Base-by-base conservation (phyloP, 2,888 invertebrate species). In the Acanthosoma haemorrhoidale region DNA sequence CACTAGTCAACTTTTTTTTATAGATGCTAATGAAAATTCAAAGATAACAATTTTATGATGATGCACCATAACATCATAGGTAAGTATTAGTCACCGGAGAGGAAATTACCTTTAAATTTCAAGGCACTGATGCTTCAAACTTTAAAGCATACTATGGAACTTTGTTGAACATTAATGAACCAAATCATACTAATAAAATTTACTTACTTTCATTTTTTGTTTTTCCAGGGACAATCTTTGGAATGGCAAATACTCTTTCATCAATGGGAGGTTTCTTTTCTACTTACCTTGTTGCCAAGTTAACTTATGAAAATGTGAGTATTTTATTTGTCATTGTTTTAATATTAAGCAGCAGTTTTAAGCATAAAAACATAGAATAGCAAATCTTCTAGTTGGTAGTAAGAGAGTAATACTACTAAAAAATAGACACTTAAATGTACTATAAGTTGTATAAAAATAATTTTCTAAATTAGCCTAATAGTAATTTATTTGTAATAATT, bases 211-310 rank as follows among this genome's bases (percentile, higher is more conserved):
- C 29, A 60, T 38, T 34, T n/a, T 60, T 32, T 43, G 38, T 70
- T 36, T 68, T 76, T 75, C 36, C 71, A 79, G 91, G 94, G 0
- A 93, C 93, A 1, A 92, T 94, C 73, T 92, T 93, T 79, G 93
- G 93, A 39, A 82, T 94, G 82, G 92, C 92, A n/a, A 93, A 93
- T 77, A 91, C 92, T 0, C 80, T 92, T 69, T 91, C 92, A 0
- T 92, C 92, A 0, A 83, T 91, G 66, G 91, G 92, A 6, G 93
- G 93, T 1, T 92, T 88, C 82, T 78, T 93, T 0, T 92, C 92
- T 8, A 88, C 91, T 0, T 86, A 86, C 80, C 89, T 92, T 85
- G 92, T 92, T 21, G 92, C 90, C 13, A 83, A 85, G 64, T 81
- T 93, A 21, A 92, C 91, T 1, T 85, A 87, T 72, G 81, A 87